phyloP scores from a whole-genome alignment of 2,888 invertebrate species.

The Nomada fucata region DNA sequence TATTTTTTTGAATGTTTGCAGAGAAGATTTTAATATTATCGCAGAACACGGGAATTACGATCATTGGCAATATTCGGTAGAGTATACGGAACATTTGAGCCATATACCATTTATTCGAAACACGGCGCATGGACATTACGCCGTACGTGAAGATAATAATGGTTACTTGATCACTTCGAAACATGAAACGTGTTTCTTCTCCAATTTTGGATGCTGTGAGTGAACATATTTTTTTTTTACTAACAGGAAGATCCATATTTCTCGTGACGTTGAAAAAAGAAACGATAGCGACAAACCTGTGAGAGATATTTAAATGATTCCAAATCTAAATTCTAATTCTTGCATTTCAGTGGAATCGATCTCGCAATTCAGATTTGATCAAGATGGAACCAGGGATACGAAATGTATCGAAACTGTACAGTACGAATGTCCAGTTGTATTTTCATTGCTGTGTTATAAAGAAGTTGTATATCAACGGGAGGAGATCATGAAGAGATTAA shows the following conservation, averaged over 20 bases:
- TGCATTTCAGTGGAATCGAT: constrained; percentile 86
- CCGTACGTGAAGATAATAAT: constrained; percentile 85
- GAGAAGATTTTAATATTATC: constrained; percentile 87
- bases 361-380: constrained; percentile 87
- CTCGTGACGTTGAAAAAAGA: not conserved
- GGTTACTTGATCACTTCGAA: constrained; percentile 86
- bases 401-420: constrained; percentile 86
- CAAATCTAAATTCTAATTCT: constrained; percentile 36
- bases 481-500: constrained; percentile 81
- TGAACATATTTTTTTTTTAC: constrained; percentile 59
- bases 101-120: constrained; percentile 88
- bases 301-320: constrained; percentile 37
- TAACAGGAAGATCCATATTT: not conserved
- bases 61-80: constrained; percentile 89
- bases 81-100: constrained; percentile 88
- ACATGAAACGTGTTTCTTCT: constrained; percentile 87
- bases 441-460: constrained; percentile 86
- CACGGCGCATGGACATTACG: constrained; percentile 86
- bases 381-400: constrained; percentile 83
- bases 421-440: constrained; percentile 88
- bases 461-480: constrained; percentile 85
- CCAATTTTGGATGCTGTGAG: constrained; percentile 86
- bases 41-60: constrained; percentile 88
- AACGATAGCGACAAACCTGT: no score
- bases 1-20: constrained; percentile 73